Conservation (phyloP, 2,888 invertebrate species). For the Phortica magna region DNA sequence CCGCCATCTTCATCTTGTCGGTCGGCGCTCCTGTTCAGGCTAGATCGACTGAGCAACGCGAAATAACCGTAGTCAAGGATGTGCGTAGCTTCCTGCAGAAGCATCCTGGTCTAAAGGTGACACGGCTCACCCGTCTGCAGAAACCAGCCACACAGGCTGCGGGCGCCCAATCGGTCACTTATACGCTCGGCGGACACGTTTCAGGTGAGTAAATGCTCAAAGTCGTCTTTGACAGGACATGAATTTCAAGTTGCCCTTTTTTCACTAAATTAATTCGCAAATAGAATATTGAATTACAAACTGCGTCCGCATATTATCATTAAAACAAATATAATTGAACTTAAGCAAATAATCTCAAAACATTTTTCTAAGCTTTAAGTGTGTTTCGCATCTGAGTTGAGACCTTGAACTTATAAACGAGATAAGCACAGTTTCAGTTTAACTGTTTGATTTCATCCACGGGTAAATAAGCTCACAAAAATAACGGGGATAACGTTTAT, state of each 20-base stretch:
- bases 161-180: slow-evolving; percentile 60
- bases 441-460: too few relatives aligned
- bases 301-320: neutral
- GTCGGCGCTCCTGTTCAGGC: slow-evolving; percentile 44
- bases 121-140: slow-evolving; percentile 48
- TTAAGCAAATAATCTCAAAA: neutral
- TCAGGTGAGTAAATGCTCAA: slow-evolving; percentile 57
- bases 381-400: too few relatives aligned
- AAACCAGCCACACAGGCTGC: slow-evolving; percentile 49
- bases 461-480: too few relatives aligned
- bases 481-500: too few relatives aligned
- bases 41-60: slow-evolving; percentile 44
- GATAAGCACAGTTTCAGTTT: too few relatives aligned
- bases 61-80: slow-evolving; percentile 65
- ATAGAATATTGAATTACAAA: neutral
- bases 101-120: slow-evolving; percentile 65
- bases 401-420: too few relatives aligned
- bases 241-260: neutral
- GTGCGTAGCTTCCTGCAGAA: slow-evolving; percentile 63
- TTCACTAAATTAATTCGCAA: slow-evolving; percentile 16
- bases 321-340: slow-evolving; percentile 15
- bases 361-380: too few relatives aligned
- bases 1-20: slow-evolving; percentile 53
- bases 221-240: slow-evolving; percentile 30
- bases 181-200: slow-evolving; percentile 69